Base-by-base conservation (phyloP, 1,140 invertebrate species). In the Zaprionus gabonicus region DNA sequence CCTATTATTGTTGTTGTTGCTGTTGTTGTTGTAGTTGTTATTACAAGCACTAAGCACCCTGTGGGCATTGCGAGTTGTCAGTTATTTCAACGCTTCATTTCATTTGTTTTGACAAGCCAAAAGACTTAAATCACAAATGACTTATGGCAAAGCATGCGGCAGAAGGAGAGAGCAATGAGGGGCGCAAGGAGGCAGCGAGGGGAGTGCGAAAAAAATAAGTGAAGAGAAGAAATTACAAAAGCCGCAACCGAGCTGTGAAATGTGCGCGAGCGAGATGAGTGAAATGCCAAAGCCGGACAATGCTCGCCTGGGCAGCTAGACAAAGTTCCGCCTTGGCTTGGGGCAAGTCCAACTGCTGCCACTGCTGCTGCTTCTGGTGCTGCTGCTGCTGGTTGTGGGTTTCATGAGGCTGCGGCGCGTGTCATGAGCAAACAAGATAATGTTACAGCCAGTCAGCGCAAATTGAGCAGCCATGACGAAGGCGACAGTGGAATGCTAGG, bases 391-490 rank as follows among this genome's bases (percentile, higher is more conserved):
- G 78, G 73, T n/a, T 46, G 41, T 49, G 62, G 27, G 13, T 62
- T 62, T 51, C 63, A 66, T 65, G 76, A 66, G 71, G 56, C 53
- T 55, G 55, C 34, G 69, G 71, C 85, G 85, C 85, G 84, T 88
- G 84, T 88, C 85, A 90, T 88, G 85, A 72, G 79, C 85, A 90
- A 88, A 88, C 85, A 88, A 88, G 85, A 90, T 88, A 88, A 88
- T 88, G 82, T 88, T 88, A 80, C 85, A 88, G 78, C 51, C 84
- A 88, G 74, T 76, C 74, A 84, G 68, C 74, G 81, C 85, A 81
- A 81, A 90, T 88, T 88, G 85, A 81, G 72, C 79, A 65, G 64
- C 72, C 72, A 59, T 59, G 64, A 63, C 36, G 41, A 31, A 20
- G 55, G 46, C 20, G 34, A 34, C 15, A 51, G 55, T 51, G 28